Base-by-base conservation (phyloP, 2,797 vertebrate genomes). In the Phrynocephalus vlangalii region DNA sequence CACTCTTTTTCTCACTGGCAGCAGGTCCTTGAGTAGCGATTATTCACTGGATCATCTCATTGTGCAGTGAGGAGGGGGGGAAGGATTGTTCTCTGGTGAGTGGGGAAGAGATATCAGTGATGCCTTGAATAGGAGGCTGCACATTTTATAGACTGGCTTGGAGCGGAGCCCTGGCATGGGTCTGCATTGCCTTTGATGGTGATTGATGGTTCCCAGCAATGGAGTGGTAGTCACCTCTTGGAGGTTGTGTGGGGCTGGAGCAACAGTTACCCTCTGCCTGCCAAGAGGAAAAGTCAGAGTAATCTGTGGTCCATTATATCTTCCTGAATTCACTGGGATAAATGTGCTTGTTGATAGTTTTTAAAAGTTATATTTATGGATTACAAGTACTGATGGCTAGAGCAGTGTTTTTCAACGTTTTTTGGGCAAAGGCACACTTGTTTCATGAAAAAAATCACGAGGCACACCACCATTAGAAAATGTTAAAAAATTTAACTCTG, bases 101-200 rank as follows among this genome's bases (percentile, higher is more conserved):
- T 72, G 52, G n/a, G 38, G 80, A 52, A 78, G 72, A 73, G 88
- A 86, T 83, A 82, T 71, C 80, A 24, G 52, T 1, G n/a, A 13
- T 66, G 68, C 38, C 67, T 77, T 82, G 84, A 89, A 82, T 79
- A 79, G 84, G 88, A 77, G 26, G 13, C 50, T n/a, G 7, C 44
- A 66, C 68, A 48, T 86, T 89, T 89, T 79, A 89, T 82, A 77
- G 83, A 83, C 73, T 73, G 63, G 63, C 84, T 83, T 89, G 88
- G 73, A 86, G 68, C 76, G 26, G 26, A 79, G 84, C 72, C 88
- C 80, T 66, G 52, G 80, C 84, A 8, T 60, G 79, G 73, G n/a
- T 52, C 80, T 66, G 38, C 73, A 24, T 78, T 24, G 20, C 44
- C 77, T 66, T n/a, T 33, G 79, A 67, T 56, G 16, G 52, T 86